A percentile compares a stretch with the other conserved stretches of the same genome.
Evolutionary conservation across 1,140 invertebrate genomes (phyloP).

Genomic region (Drosophila saltans): DNA sequence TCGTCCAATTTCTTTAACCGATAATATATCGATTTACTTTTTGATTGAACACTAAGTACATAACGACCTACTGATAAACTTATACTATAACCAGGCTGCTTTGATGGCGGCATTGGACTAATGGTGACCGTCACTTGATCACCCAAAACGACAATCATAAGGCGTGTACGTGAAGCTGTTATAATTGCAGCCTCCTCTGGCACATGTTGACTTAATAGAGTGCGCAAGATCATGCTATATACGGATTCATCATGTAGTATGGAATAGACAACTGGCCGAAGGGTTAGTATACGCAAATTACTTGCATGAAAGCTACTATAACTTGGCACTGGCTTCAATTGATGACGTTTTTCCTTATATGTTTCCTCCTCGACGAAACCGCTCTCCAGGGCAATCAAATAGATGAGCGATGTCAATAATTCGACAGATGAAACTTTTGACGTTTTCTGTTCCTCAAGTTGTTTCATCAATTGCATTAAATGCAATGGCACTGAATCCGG

Average conservation of each 20-base stretch:
- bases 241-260: slow-evolving; percentile 32
- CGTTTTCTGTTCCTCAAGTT: slow-evolving; percentile 19
- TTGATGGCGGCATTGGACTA: slow-evolving; percentile 38
- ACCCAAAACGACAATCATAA: slow-evolving; percentile 52
- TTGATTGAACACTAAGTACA: slow-evolving; percentile 55
- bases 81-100: slow-evolving; percentile 50
- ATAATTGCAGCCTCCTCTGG: slow-evolving; percentile 15
- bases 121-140: slow-evolving; percentile 69
- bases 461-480: slow-evolving; percentile 45
- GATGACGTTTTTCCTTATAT: slow-evolving; percentile 35
- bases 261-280: background rate
- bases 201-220: slow-evolving; percentile 25
- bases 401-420: slow-evolving; percentile 51
- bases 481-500: slow-evolving; percentile 50
- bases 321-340: slow-evolving; percentile 45
- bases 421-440: slow-evolving; percentile 23
- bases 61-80: slow-evolving; percentile 67
- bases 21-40: slow-evolving; percentile 45
- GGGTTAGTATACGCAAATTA: slow-evolving; percentile 61
- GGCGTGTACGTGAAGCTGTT: slow-evolving; percentile 25
- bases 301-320: slow-evolving; percentile 58
- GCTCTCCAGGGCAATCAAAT: slow-evolving; percentile 63
- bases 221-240: slow-evolving; percentile 46
- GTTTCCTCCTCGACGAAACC: slow-evolving; percentile 56
- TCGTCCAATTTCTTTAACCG: slow-evolving; percentile 70